A percentile compares a stretch with the other conserved stretches of the same genome.
phyloP scores from a whole-genome alignment of 1,140 invertebrate genomes.

The Lepidurus couesii region DNA sequence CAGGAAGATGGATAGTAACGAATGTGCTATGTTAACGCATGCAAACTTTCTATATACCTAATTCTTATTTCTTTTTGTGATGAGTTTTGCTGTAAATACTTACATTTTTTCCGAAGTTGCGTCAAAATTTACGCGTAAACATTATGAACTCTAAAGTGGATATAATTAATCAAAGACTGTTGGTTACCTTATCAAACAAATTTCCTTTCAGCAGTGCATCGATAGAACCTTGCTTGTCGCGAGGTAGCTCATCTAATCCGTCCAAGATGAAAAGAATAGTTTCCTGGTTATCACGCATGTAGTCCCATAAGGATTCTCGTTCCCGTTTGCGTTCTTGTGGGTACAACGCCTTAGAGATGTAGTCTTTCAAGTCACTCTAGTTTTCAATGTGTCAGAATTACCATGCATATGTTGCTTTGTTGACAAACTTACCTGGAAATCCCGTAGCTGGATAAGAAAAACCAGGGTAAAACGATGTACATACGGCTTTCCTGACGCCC shows the following conservation, averaged over 20 bases:
- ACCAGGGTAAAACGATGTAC: slow-evolving; percentile 38
- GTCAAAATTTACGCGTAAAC: too few species aligned
- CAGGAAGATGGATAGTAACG: too few species aligned
- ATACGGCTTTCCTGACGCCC: slow-evolving; percentile 37
- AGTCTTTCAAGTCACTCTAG: slow-evolving; percentile 38
- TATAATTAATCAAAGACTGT: background rate
- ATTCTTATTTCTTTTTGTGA: too few species aligned
- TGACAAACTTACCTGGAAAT: slow-evolving; percentile 36
- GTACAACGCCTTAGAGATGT: slow-evolving; percentile 39
- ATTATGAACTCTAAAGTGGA: background rate
- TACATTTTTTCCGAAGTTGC: too few species aligned
- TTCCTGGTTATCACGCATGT: slow-evolving; percentile 38
- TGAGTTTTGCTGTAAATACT: too few species aligned
- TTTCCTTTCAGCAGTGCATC: slow-evolving; percentile 37
- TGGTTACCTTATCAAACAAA: slow-evolving; percentile 38
- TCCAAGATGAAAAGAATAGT: slow-evolving; percentile 40
- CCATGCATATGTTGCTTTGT: background rate
- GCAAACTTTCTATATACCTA: too few species aligned
- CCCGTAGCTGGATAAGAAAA: slow-evolving; percentile 40
- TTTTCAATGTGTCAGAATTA: background rate
- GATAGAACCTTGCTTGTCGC: slow-evolving; percentile 36
- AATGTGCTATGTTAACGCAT: too few species aligned
- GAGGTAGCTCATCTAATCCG: slow-evolving; percentile 39
- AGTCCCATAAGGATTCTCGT: slow-evolving; percentile 38
- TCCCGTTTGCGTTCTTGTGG: slow-evolving; percentile 36